Evolutionary conservation across 2,888 invertebrate genomes (phyloP).

Genomic region (Caenorhabditis sulstoni): DNA sequence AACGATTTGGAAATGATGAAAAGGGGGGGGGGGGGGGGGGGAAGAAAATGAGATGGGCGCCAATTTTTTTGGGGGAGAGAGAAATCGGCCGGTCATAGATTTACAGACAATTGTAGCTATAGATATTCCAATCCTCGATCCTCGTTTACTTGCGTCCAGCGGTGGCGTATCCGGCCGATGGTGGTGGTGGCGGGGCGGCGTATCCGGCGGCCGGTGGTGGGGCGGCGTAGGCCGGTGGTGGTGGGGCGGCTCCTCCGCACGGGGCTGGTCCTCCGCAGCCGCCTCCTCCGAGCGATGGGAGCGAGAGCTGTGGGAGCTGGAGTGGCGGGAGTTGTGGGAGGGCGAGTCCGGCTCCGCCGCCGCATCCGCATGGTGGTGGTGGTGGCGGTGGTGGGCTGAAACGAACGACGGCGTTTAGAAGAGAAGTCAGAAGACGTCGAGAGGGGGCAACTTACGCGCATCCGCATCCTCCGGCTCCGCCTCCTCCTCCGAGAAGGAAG

Average conservation of each 20-base stretch:
- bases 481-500: constrained; percentile 64
- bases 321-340: constrained; percentile 64
- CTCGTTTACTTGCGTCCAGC: constrained; percentile 55
- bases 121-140: constrained; percentile 17
- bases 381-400: constrained; percentile 64
- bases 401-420: not conserved
- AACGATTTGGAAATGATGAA: too few relatives aligned
- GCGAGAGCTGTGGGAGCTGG: constrained; percentile 61
- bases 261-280: constrained; percentile 65
- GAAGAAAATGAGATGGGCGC: constrained; percentile 21
- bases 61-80: not conserved
- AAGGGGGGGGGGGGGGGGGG: too few relatives aligned
- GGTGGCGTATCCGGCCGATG: constrained; percentile 61
- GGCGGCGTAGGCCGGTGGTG: constrained; percentile 53
- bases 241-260: constrained; percentile 51
- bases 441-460: constrained; percentile 63
- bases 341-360: constrained; percentile 54
- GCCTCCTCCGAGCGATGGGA: constrained; percentile 66
- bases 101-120: constrained; percentile 36
- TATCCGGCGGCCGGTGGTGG: constrained; percentile 53
- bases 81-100: constrained; percentile 28
- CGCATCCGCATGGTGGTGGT: constrained; percentile 67
- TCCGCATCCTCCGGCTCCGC: constrained; percentile 67
- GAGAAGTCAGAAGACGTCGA: not conserved
- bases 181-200: constrained; percentile 62